Conservation (phyloP, 2,888 invertebrate genomes). For the Choristoneura rosaceana region DNA sequence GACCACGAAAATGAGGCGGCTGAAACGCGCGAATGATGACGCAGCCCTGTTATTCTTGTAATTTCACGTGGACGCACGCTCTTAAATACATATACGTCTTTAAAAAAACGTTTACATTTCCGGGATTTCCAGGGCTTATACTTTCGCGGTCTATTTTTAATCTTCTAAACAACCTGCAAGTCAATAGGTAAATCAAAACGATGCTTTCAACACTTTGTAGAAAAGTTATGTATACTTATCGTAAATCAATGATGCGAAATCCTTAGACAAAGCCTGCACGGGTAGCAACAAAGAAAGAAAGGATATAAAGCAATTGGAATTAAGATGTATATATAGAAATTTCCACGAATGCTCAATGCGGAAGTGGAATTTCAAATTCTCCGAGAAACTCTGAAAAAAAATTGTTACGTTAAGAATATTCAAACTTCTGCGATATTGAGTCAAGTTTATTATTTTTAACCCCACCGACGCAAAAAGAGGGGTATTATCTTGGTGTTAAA, state of each 20-base stretch:
- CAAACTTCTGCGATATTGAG: too few relatives aligned
- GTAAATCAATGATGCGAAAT: background rate
- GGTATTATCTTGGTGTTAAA: too few relatives aligned
- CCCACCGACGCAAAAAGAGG: too few relatives aligned
- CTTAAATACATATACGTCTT: too few relatives aligned
- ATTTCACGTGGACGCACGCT: too few relatives aligned
- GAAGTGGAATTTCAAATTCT: background rate
- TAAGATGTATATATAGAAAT: background rate
- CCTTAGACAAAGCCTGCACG: background rate
- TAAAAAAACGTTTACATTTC: too few relatives aligned
- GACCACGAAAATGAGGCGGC: too few relatives aligned
- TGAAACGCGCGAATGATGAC: too few relatives aligned
- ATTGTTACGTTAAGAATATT: too few relatives aligned
- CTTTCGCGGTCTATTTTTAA: background rate
- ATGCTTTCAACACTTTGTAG: background rate
- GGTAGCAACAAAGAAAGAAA: background rate
- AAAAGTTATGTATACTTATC: background rate
- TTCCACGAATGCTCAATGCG: background rate
- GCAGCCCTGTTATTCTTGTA: too few relatives aligned
- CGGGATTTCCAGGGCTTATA: too few relatives aligned
- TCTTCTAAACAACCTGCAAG: background rate
- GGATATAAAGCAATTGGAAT: background rate
- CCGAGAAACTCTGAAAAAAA: background rate
- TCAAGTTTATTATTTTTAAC: too few relatives aligned
- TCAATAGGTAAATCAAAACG: background rate